Conservation (phyloP, 2,113 vertebrate species). For the Sciurus niger region DNA sequence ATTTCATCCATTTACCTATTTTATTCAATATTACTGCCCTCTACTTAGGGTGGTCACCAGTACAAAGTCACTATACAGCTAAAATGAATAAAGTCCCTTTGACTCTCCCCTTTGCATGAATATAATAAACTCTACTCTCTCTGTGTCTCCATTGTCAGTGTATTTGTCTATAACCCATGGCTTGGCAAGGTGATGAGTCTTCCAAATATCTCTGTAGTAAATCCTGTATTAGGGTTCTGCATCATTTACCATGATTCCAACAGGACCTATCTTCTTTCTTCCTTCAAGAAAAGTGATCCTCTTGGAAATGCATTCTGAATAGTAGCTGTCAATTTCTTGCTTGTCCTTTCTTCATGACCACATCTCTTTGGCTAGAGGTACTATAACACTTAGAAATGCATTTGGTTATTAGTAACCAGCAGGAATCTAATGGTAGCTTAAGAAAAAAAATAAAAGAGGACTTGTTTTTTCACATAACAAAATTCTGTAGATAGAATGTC, state of each 20-base stretch:
- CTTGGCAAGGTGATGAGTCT: neutral
- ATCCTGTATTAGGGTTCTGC: neutral
- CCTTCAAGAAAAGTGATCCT: neutral
- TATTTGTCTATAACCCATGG: neutral
- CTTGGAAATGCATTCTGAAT: neutral
- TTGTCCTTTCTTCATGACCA: neutral
- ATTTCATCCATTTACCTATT: neutral
- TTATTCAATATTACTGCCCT: neutral
- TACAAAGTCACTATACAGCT: neutral
- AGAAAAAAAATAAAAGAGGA: neutral
- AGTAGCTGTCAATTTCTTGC: neutral
- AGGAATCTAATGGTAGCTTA: neutral
- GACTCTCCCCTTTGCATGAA: neutral
- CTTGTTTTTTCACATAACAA: conserved; percentile 18
- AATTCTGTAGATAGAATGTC: neutral
- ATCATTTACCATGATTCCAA: neutral
- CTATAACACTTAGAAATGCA: neutral
- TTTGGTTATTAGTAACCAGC: neutral
- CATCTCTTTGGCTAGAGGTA: neutral
- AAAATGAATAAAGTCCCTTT: neutral
- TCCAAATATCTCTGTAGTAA: neutral
- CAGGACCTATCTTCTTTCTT: neutral
- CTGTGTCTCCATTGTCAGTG: neutral
- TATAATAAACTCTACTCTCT: neutral
- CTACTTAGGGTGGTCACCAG: neutral